These are phyloP conservation scores for Oncorhynchus gorbuscha DNA, from an alignment of 2,113 vertebrate species.

Conservation along the genomic window DNA sequence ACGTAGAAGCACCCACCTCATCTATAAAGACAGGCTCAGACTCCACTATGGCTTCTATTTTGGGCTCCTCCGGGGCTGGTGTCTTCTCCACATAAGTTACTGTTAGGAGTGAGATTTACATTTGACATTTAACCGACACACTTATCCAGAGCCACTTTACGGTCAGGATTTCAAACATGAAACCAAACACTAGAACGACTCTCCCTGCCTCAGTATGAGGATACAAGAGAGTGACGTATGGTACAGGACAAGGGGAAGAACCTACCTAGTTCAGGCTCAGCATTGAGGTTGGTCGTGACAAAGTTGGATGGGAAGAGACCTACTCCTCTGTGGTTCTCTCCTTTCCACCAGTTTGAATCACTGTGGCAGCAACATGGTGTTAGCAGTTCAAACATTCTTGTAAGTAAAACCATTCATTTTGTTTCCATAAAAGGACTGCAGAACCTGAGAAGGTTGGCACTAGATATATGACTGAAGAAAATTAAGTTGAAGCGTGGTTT, in stretches of 20 bases:
- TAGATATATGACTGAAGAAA: too few relatives aligned
- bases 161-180: neutral
- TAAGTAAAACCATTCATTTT: too few relatives aligned
- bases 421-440: too few relatives aligned
- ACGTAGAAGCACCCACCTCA: constrained; percentile 75
- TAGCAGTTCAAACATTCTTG: neutral
- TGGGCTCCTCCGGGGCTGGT: constrained; percentile 70
- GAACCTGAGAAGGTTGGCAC: too few relatives aligned
- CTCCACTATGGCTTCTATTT: constrained; percentile 80
- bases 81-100: constrained; percentile 75
- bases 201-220: neutral
- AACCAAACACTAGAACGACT: neutral
- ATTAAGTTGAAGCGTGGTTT: neutral
- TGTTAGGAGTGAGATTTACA: constrained; percentile 24
- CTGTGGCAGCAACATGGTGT: constrained; percentile 59
- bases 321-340: constrained; percentile 93
- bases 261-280: constrained; percentile 87
- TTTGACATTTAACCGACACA: neutral
- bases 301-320: constrained; percentile 98
- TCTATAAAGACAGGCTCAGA: constrained; percentile 92
- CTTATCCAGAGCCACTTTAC: too few relatives aligned
- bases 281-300: constrained; percentile 86
- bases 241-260: neutral
- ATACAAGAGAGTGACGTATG: neutral
- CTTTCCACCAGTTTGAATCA: constrained; percentile 98